Percentiles rank a stretch among this genome's conserved stretches.
These are phyloP conservation scores for Argentina silus DNA, from an alignment of 2,797 vertebrate species.

Conservation along the genomic window DNA sequence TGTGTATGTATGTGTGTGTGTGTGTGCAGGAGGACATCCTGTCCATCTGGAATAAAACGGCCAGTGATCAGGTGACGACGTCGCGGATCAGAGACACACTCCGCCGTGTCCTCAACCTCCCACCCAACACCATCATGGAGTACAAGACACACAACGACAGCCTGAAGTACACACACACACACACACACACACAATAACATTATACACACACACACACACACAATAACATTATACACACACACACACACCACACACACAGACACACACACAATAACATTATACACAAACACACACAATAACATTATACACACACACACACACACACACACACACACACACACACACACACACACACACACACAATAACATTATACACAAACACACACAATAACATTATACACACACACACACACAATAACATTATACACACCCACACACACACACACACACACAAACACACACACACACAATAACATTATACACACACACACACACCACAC, in stretches of 20 bases:
- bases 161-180: constrained; percentile 61
- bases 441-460: constrained; percentile 17
- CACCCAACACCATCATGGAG: constrained; percentile 79
- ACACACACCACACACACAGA: too few species aligned
- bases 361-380: not conserved
- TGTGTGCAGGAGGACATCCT: constrained; percentile 73
- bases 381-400: too few species aligned
- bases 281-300: not conserved
- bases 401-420: not conserved
- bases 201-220: not conserved
- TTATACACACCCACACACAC: too few species aligned
- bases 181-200: not conserved
- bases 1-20: not conserved
- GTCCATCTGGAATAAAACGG: constrained; percentile 78
- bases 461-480: not conserved
- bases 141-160: constrained; percentile 80
- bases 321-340: not conserved
- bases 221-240: too few species aligned
- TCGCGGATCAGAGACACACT: constrained; percentile 76
- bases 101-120: constrained; percentile 75
- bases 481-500: too few species aligned
- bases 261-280: not conserved
- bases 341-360: not conserved
- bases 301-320: not conserved
- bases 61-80: constrained; percentile 73